Conservation (phyloP, 2,113 vertebrate genomes). For the Brevimyrus niger region DNA sequence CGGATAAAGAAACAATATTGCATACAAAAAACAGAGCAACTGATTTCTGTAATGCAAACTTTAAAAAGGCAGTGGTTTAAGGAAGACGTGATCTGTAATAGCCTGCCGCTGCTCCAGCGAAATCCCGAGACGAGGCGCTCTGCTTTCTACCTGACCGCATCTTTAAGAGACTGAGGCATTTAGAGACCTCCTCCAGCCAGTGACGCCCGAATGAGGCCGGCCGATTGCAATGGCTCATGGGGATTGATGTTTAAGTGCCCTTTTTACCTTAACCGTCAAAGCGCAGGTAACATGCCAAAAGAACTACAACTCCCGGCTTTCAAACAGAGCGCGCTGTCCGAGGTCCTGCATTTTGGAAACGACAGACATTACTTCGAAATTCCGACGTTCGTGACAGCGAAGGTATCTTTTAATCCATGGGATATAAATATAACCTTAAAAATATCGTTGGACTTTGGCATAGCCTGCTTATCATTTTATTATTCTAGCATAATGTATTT, state of each 20-base stretch:
- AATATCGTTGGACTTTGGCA: not conserved
- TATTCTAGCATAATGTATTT: too few relatives aligned
- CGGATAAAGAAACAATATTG: not conserved
- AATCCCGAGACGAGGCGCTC: not conserved
- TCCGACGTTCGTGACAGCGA: not conserved
- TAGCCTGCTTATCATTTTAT: not conserved
- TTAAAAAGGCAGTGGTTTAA: not conserved
- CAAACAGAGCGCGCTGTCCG: slow-evolving; percentile 34
- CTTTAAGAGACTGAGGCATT: not conserved
- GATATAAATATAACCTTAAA: too few relatives aligned
- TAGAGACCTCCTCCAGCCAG: not conserved
- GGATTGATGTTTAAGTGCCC: slow-evolving; percentile 17
- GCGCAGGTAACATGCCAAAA: not conserved
- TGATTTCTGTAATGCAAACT: not conserved
- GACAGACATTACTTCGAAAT: not conserved
- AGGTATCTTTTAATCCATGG: too few relatives aligned
- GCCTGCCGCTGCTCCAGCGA: not conserved
- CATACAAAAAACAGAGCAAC: not conserved
- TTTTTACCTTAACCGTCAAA: not conserved
- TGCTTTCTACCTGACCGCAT: not conserved
- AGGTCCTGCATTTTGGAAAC: slow-evolving; percentile 28
- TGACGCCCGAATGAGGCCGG: not conserved
- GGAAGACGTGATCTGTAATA: not conserved
- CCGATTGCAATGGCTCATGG: not conserved
- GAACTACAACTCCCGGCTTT: slow-evolving; percentile 30